Conservation (phyloP, 1,140 invertebrate genomes). For the Riptortus pedestris region DNA sequence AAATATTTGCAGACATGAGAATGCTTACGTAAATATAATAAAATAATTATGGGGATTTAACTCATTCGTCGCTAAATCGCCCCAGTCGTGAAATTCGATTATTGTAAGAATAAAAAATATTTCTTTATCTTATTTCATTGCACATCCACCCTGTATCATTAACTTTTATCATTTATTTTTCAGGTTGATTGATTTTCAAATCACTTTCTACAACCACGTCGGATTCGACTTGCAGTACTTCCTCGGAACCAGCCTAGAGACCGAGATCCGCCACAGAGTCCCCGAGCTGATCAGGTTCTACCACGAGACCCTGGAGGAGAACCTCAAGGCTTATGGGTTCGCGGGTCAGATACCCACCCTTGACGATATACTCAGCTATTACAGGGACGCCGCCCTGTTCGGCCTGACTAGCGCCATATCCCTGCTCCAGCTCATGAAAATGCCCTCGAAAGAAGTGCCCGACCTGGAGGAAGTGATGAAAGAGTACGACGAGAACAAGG, state of each 20-base stretch:
- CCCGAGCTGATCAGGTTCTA: conserved; percentile 18
- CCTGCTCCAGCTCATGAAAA: not conserved
- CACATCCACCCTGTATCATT: not conserved
- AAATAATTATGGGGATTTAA: too few species aligned
- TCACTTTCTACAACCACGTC: conserved; percentile 24
- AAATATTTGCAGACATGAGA: too few species aligned
- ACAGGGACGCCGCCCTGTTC: not conserved
- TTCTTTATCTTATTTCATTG: too few species aligned
- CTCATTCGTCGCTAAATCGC: too few species aligned
- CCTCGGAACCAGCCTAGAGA: conserved; percentile 27
- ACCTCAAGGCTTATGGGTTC: not conserved
- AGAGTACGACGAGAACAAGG: not conserved
- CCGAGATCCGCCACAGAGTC: conserved; percentile 1
- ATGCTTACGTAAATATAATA: too few species aligned
- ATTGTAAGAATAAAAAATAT: too few species aligned
- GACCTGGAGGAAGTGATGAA: conserved; percentile 13
- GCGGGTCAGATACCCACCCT: not conserved
- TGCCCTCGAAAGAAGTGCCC: not conserved
- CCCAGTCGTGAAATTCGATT: too few species aligned
- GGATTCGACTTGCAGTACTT: conserved; percentile 31
- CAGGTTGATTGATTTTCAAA: conserved; percentile 32
- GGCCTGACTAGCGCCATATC: not conserved
- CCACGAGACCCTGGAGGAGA: not conserved
- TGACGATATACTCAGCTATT: not conserved
- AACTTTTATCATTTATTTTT: not conserved